These are phyloP conservation scores for Galleria mellonella DNA, from an alignment of 1,140 invertebrate genomes.

Conservation along the genomic window DNA sequence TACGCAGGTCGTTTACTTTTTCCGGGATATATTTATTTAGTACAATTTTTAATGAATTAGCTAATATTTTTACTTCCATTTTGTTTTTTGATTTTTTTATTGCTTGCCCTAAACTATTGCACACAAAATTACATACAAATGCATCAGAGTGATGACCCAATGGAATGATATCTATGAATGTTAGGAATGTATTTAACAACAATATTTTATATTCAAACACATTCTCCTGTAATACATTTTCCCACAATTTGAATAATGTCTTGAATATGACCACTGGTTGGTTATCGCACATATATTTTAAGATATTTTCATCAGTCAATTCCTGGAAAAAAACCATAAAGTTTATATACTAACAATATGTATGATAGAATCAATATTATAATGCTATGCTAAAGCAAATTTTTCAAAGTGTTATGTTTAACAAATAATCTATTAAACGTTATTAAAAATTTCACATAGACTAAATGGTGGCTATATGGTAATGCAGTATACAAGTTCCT, in stretches of 20 bases:
- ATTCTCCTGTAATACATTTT: slow-evolving; percentile 35
- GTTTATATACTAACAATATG: slow-evolving; percentile 7
- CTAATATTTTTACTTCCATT: slow-evolving; percentile 28
- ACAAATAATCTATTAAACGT: too few relatives aligned
- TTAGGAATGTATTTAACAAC: slow-evolving; percentile 42
- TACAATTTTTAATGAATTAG: slow-evolving; percentile 30
- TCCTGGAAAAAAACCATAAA: slow-evolving; percentile 40
- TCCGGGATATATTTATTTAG: slow-evolving; percentile 31
- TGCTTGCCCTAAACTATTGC: slow-evolving; percentile 32
- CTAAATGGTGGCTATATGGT: too few relatives aligned
- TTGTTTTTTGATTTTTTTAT: slow-evolving; percentile 32
- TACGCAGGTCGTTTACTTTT: slow-evolving; percentile 23
- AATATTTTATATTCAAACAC: slow-evolving; percentile 40
- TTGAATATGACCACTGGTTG: slow-evolving; percentile 52
- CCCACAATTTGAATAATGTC: slow-evolving; percentile 51
- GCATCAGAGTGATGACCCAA: slow-evolving; percentile 38
- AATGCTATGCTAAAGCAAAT: too few relatives aligned
- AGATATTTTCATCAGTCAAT: slow-evolving; percentile 40
- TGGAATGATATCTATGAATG: slow-evolving; percentile 43
- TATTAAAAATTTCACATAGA: too few relatives aligned
- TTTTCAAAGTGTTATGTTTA: too few relatives aligned
- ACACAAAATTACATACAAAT: slow-evolving; percentile 51
- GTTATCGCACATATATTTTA: slow-evolving; percentile 54
- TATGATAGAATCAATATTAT: too few relatives aligned
- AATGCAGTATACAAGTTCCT: too few relatives aligned